Evolutionary conservation across 23 tunicate species (phyloP), one percentile per base, ranked within the genome.

Genomic region (Diplosoma virens): DNA sequence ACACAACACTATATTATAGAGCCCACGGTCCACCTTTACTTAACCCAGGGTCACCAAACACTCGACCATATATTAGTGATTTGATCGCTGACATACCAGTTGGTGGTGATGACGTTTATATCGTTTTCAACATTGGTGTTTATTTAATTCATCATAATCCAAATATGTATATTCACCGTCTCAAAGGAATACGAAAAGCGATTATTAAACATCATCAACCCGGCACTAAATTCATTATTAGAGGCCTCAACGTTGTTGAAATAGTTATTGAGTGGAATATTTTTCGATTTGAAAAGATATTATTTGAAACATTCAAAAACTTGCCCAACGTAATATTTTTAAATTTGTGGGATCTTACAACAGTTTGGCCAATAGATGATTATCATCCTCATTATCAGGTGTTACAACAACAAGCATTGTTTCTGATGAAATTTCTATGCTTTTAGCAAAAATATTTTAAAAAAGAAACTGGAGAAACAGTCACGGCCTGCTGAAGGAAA

Each of bases 11-110:
- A 17, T 67, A 63, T 22, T 85, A 69, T 36, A 59, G 78, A 59
- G 79, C 91, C n/a, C 91, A 85, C 25, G 91, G 84, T 20, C 84
- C 84, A 1, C 84, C 84, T 26, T 36, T 66, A 41, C 47, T 23
- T 9, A 66, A 79, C 37, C 79, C 79, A 0, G 91, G 91, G 29
- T 79, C 83, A 1, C 79, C 84, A 28, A 28, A 81, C 22, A 55
- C 64, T n/a, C 54, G 75, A 31, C 91, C 91, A 16, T 79, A 70
- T 45, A 78, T 85, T 16, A 69, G 79, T 33, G 91, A 80, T 32
- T 34, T 59, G 18, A 59, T 81, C 5, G 28, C 25, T 29, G 84
- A 32, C 4, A 30, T 52, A 17, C 83, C 64, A 2, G 66, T 36
- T 1, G 59, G 70, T 3, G 48, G 65, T 24, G 17, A 29, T 2